phyloP scores from a whole-genome alignment of 1,140 invertebrate species.

The Venturia canescens region DNA sequence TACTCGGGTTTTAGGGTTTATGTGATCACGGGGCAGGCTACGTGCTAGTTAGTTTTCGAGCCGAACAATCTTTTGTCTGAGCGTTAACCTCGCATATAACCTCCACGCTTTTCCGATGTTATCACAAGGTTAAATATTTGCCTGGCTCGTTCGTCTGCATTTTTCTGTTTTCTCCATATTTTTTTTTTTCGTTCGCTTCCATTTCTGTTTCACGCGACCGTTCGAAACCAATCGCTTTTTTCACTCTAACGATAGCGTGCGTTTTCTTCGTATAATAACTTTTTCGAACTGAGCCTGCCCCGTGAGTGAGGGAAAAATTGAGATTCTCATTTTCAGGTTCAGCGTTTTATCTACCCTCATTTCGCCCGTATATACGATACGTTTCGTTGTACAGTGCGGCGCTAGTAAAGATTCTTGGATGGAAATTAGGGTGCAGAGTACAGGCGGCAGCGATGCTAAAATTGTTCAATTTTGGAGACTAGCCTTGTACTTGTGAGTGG shows the following conservation, averaged over 20 bases:
- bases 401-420: slow-evolving; percentile 39
- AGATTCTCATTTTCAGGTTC: slow-evolving; percentile 21
- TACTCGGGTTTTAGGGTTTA: no score
- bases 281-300: neutral
- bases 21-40: no score
- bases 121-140: slow-evolving; percentile 59
- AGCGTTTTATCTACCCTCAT: neutral
- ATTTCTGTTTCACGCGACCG: neutral
- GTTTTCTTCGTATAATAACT: neutral
- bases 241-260: neutral
- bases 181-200: slow-evolving; percentile 14
- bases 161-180: slow-evolving; percentile 18
- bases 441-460: slow-evolving; percentile 10
- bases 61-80: slow-evolving; percentile 50
- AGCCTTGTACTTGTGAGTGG: neutral
- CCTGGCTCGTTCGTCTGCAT: slow-evolving; percentile 22
- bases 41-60: neutral
- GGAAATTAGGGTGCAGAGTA: slow-evolving; percentile 29
- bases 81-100: slow-evolving; percentile 56
- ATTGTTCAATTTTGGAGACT: slow-evolving; percentile 44
- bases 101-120: slow-evolving; percentile 57
- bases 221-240: neutral
- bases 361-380: slow-evolving; percentile 18
- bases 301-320: neutral
- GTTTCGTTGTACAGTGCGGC: slow-evolving; percentile 3